These are phyloP conservation scores for Sphenodon punctatus DNA, from an alignment of 2,797 vertebrate species.

Conservation along the genomic window DNA sequence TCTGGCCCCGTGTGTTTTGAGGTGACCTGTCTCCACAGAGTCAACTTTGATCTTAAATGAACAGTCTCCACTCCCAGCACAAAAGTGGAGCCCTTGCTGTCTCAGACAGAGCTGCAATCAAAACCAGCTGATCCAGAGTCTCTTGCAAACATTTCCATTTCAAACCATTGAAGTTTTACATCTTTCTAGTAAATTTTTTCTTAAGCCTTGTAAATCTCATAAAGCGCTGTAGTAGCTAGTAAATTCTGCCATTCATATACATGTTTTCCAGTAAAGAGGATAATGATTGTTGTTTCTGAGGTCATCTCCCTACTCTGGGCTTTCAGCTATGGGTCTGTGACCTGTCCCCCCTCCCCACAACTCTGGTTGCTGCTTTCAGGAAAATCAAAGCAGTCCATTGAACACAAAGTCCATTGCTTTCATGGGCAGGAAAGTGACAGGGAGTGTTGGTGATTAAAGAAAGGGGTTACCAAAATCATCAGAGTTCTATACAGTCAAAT, in stretches of 20 bases:
- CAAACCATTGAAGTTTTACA: conserved; percentile 71
- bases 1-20: background rate
- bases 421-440: background rate
- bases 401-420: no score
- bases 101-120: conserved; percentile 61
- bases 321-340: background rate
- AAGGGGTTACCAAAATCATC: background rate
- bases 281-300: conserved; percentile 61
- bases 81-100: conserved; percentile 40
- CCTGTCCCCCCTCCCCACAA: background rate
- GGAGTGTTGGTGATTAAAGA: background rate
- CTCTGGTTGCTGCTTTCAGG: background rate
- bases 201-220: conserved; percentile 67
- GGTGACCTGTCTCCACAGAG: background rate
- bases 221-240: conserved; percentile 69
- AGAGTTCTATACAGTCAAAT: no score
- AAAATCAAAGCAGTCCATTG: no score
- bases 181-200: conserved; percentile 67
- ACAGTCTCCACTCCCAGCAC: conserved; percentile 37
- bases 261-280: conserved; percentile 69
- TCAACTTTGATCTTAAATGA: conserved; percentile 46
- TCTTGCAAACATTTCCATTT: conserved; percentile 69
- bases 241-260: conserved; percentile 64
- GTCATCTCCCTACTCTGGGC: conserved; percentile 36
- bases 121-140: conserved; percentile 67